A percentile compares a stretch with the other conserved stretches of the same genome.
phyloP scores from a whole-genome alignment of 92 coral and sea anemone species.

The Pocillopora meandrina region DNA sequence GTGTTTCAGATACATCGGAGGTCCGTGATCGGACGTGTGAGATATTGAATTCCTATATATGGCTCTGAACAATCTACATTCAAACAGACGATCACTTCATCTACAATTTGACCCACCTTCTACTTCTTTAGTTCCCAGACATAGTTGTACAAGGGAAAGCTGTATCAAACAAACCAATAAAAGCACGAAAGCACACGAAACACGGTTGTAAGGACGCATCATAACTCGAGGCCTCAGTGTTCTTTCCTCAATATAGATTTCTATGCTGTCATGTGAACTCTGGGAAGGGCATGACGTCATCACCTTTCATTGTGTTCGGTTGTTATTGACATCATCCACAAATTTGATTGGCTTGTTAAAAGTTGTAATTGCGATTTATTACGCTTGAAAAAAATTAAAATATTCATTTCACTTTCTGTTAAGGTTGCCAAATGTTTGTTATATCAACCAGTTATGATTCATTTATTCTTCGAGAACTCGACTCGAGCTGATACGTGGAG shows the following conservation, averaged over 20 bases:
- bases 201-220: not conserved
- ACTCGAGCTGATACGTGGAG: no score
- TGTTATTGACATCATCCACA: not conserved
- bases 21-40: not conserved
- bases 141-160: slow-evolving; percentile 9
- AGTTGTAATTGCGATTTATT: no score
- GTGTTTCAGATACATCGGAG: not conserved
- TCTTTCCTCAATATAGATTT: not conserved
- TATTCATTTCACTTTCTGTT: no score
- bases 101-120: slow-evolving; percentile 2
- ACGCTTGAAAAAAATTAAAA: no score
- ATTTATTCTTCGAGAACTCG: no score
- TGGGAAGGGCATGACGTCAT: slow-evolving; percentile 40
- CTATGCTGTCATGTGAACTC: not conserved
- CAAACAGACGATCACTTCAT: not conserved
- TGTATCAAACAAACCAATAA: slow-evolving; percentile 15
- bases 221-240: not conserved
- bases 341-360: not conserved
- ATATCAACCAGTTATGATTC: no score
- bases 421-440: no score
- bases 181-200: not conserved
- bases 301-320: not conserved
- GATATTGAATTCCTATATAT: slow-evolving; percentile 2
- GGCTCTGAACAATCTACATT: not conserved
- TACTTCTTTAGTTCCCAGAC: not conserved